phyloP scores from a whole-genome alignment of 1,140 invertebrate genomes.

The Temnothorax curvispinosus region DNA sequence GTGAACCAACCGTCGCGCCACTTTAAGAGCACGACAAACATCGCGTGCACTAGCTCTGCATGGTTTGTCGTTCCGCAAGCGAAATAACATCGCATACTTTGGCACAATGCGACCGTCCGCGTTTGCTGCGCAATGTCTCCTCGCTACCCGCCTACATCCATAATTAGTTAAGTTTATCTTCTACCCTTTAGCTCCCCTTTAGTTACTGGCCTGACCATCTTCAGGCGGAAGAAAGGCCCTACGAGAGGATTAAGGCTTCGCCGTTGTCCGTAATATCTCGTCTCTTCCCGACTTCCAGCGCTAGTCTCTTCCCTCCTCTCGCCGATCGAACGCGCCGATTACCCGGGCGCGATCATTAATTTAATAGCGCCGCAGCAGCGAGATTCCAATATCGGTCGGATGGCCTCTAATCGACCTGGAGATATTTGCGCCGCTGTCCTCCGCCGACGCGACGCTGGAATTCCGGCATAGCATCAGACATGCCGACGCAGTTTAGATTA shows the following conservation, averaged over 20 bases:
- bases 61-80: background rate
- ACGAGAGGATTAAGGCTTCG: background rate
- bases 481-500: conserved; percentile 34
- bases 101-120: conserved; percentile 36
- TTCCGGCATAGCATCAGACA: conserved; percentile 50
- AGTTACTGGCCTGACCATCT: background rate
- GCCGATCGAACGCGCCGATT: background rate
- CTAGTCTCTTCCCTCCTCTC: background rate
- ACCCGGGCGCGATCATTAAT: conserved; percentile 68
- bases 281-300: background rate
- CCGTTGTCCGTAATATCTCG: conserved; percentile 35
- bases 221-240: too few relatives aligned
- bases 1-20: background rate
- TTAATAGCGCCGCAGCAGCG: conserved; percentile 73
- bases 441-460: conserved; percentile 23
- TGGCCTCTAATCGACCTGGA: conserved; percentile 72
- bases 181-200: background rate
- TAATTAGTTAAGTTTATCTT: conserved; percentile 56
- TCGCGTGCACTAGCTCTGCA: background rate
- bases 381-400: conserved; percentile 78
- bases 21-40: conserved; percentile 52
- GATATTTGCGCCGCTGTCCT: conserved; percentile 63
- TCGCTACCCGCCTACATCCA: conserved; percentile 7
- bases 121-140: conserved; percentile 15
- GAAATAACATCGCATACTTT: conserved; percentile 45